phyloP scores from a whole-genome alignment of 1,140 invertebrate species.

The Papilio glaucus region DNA sequence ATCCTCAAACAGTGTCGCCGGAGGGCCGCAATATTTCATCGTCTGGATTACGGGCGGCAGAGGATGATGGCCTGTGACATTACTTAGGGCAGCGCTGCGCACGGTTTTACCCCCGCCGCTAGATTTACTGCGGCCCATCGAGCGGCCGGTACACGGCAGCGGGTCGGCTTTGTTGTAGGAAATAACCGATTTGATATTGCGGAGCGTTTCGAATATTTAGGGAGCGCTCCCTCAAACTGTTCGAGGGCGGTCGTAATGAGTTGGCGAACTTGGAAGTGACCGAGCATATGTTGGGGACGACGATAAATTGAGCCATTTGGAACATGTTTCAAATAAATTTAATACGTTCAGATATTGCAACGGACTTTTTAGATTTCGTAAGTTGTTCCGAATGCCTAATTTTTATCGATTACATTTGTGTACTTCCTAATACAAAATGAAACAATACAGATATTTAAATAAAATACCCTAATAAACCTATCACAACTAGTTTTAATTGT shows the following conservation, averaged over 20 bases:
- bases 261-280: slow-evolving; percentile 24
- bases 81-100: background rate
- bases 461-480: no score
- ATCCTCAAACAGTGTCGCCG: slow-evolving; percentile 15
- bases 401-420: background rate
- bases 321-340: slow-evolving; percentile 26
- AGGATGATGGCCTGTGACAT: slow-evolving; percentile 22
- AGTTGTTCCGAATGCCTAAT: slow-evolving; percentile 19
- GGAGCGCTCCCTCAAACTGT: background rate
- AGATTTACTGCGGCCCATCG: slow-evolving; percentile 20
- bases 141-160: background rate
- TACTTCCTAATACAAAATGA: no score
- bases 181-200: slow-evolving; percentile 19
- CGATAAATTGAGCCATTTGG: slow-evolving; percentile 23
- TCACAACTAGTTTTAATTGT: no score
- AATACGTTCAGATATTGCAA: background rate
- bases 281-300: slow-evolving; percentile 16
- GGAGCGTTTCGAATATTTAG: slow-evolving; percentile 16
- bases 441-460: no score
- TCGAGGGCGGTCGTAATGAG: slow-evolving; percentile 4
- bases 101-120: slow-evolving; percentile 9
- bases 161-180: slow-evolving; percentile 8
- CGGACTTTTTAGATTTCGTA: slow-evolving; percentile 17
- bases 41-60: slow-evolving; percentile 21
- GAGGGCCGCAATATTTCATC: slow-evolving; percentile 37